phyloP scores from a whole-genome alignment of 2,797 vertebrate genomes.

The Ptychadena robeensis region DNA sequence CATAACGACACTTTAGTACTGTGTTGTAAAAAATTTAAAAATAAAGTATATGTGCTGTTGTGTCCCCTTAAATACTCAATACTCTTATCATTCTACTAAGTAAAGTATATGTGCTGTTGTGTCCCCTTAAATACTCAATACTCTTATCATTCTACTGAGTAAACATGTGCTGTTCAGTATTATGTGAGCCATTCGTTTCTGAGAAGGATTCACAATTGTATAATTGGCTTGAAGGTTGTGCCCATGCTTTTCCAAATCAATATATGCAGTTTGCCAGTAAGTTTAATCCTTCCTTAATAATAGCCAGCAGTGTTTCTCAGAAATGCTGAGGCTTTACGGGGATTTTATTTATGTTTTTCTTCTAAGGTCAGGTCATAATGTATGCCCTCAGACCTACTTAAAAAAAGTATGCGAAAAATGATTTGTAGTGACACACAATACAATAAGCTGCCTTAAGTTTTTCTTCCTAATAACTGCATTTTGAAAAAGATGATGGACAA shows the following conservation, averaged over 20 bases:
- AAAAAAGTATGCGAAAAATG: not conserved
- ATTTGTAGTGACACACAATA: not conserved
- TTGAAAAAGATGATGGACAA: constrained; percentile 1
- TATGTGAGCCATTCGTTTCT: not conserved
- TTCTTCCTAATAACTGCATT: not conserved
- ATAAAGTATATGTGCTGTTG: too few relatives aligned
- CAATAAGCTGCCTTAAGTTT: not conserved
- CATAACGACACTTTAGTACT: too few relatives aligned
- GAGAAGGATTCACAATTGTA: not conserved
- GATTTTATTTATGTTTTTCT: not conserved
- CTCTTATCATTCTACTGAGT: not conserved
- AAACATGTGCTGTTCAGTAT: not conserved
- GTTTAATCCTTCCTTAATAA: constrained; percentile 21
- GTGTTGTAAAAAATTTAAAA: too few relatives aligned
- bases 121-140: not conserved
- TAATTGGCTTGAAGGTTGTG: not conserved
- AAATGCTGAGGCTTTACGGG: not conserved
- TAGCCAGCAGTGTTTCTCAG: not conserved
- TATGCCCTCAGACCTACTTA: not conserved
- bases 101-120: not conserved
- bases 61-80: too few relatives aligned
- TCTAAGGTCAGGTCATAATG: not conserved
- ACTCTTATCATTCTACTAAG: too few relatives aligned
- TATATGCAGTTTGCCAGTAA: not conserved
- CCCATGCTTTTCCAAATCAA: not conserved